These are phyloP conservation scores for Bimastos eiseni DNA, from an alignment of 2,888 invertebrate genomes.

Conservation along the genomic window DNA sequence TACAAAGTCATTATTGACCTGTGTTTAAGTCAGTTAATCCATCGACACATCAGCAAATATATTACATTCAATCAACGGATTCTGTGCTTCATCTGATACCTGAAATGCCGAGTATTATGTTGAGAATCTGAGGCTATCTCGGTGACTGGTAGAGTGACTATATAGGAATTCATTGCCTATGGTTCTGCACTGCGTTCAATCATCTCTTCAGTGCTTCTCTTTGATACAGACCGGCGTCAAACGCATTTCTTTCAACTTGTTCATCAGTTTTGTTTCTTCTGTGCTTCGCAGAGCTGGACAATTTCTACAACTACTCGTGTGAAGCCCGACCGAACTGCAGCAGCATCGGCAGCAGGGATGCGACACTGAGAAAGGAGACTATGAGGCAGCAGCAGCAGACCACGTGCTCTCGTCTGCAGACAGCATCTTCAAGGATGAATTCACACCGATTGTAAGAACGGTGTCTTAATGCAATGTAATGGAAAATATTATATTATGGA, in stretches of 20 bases:
- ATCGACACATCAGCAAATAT: no score
- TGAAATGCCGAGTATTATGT: neutral
- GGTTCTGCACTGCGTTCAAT: no score
- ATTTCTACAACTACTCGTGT: slow-evolving; percentile 13
- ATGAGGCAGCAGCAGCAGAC: neutral
- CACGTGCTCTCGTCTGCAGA: neutral
- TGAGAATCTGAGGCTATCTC: neutral
- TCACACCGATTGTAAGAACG: neutral
- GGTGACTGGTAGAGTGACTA: no score
- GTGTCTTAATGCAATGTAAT: neutral
- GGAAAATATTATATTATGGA: neutral
- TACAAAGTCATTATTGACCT: no score
- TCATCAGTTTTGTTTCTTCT: neutral
- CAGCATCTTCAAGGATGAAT: neutral
- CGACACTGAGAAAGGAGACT: neutral
- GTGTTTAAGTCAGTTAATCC: neutral
- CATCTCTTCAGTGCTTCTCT: no score
- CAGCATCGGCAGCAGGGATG: neutral
- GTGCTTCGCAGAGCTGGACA: slow-evolving; percentile 5
- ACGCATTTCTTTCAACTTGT: neutral
- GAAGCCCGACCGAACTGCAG: neutral
- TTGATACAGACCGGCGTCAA: neutral
- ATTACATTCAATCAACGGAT: neutral
- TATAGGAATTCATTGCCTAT: neutral
- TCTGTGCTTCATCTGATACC: neutral